Evolutionary conservation across 2,888 invertebrate genomes (phyloP).

Genomic region (Choreutis nemorana): DNA sequence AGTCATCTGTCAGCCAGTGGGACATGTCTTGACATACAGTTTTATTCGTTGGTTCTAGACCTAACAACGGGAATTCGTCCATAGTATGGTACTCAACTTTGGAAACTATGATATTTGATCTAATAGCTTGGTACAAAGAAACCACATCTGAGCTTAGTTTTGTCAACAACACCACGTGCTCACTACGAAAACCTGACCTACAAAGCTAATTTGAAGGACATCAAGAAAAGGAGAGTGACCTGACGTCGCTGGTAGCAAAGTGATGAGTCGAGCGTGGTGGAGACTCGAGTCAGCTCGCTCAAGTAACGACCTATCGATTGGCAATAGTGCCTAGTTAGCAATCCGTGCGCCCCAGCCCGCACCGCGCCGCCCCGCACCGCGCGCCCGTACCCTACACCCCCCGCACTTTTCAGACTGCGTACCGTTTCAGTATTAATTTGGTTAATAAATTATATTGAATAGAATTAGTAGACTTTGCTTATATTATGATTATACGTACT

Average conservation of each 20-base stretch:
- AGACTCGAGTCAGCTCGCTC: constrained; percentile 30
- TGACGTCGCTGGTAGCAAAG: constrained; percentile 62
- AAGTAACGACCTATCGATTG: constrained; percentile 64
- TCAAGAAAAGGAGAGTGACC: constrained; percentile 67
- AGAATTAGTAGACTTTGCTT: no score
- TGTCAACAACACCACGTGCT: constrained; percentile 59
- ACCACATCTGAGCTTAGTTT: no score
- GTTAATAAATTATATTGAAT: no score
- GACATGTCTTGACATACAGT: no score
- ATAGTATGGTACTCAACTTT: no score
- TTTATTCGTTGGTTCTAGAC: no score
- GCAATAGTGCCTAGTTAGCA: constrained; percentile 64
- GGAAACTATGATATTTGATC: no score
- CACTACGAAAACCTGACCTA: constrained; percentile 60
- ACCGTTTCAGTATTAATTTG: no score
- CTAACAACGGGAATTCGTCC: no score
- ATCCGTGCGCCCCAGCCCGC: constrained; percentile 27
- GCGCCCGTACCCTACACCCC: constrained; percentile 12
- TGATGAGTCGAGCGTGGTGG: constrained; percentile 56
- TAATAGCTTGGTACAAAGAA: no score
- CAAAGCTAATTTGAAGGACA: constrained; percentile 68
- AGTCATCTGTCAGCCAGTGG: no score
- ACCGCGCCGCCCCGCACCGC: constrained; percentile 15
- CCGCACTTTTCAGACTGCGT: constrained; percentile 1
- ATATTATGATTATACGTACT: no score